Evolutionary conservation across 1,140 invertebrate species (phyloP), one percentile per base, ranked within the genome.

Genomic region (Cepaea nemoralis): DNA sequence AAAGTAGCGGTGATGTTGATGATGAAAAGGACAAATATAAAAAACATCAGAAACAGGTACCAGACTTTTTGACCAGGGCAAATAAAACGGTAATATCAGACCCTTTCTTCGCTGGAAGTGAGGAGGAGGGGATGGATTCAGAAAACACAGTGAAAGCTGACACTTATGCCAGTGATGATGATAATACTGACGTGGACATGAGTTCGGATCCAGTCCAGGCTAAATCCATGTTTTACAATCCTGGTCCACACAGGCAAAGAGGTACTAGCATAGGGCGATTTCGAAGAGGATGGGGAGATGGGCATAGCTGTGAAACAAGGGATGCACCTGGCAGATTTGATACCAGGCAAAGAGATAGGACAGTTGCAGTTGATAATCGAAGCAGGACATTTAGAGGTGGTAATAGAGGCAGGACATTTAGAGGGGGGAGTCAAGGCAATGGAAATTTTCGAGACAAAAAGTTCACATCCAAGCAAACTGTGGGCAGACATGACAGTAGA

Each of bases 221-320:
- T 0, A 35, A 50, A 27, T 78, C 77, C 42, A 78, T 78, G 63
- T 78, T 78, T 69, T 69, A 78, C 27, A 78, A 78, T 69, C 66
- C 63, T 33, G 2, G 33, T n/a, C 16, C 39, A 19, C 27, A 42
- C 19, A 31, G 42, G 0, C 14, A 19, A 19, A 33, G 31, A 8
- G 8, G 8, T 3, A 24, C 5, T 16, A 71, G 37, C 37, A 39
- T n/a, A 48, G 2, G 22, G 73, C 27, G 45, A 31, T 35, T 24
- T 24, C 31, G 35, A 1, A 75, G 73, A 50, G 73, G 73, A 22
- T 33, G 73, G 31, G 73, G 42, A 50, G 27, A n/a, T 5, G 55
- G 73, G 19, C 16, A 24, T 55, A 22, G 50, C 22, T 55, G 19
- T 45, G 45, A 48, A 27, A 48, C 19, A 75, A 33, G 73, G 37